A percentile compares a stretch with the other conserved stretches of the same genome.
Evolutionary conservation across 2,797 vertebrate species (phyloP).

Genomic region (Simalia tracyae): DNA sequence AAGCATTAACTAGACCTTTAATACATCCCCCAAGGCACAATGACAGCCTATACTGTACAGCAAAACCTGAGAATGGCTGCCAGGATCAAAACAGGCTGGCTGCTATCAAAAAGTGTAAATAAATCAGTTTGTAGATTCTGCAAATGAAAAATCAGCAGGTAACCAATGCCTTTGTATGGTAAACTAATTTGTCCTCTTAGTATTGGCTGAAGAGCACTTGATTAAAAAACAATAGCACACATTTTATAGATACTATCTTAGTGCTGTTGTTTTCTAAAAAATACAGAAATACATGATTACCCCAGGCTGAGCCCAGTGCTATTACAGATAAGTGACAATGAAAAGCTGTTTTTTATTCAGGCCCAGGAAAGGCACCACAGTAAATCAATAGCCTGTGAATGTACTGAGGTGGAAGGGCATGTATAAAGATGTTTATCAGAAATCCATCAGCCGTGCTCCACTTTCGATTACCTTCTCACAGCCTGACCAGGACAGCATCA

Average conservation of each 20-base stretch:
- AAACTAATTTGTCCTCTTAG: constrained; percentile 64
- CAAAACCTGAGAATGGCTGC: not conserved
- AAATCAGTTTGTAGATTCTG: not conserved
- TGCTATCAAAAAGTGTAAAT: constrained; percentile 43
- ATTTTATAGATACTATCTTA: constrained; percentile 51
- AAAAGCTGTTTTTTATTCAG: constrained; percentile 62
- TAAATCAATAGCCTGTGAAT: constrained; percentile 77
- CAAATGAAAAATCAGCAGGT: constrained; percentile 55
- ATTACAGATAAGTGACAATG: constrained; percentile 65
- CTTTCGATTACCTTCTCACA: constrained; percentile 63
- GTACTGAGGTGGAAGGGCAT: constrained; percentile 73
- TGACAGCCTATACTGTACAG: not conserved
- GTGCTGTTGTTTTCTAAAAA: not conserved
- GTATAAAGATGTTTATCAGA: constrained; percentile 83
- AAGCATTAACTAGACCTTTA: not conserved
- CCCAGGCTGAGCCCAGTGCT: constrained; percentile 31
- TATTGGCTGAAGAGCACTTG: constrained; percentile 55
- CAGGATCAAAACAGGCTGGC: constrained; percentile 31
- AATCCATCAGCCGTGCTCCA: constrained; percentile 72
- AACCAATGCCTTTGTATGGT: constrained; percentile 25
- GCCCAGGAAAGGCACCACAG: constrained; percentile 59
- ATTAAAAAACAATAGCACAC: constrained; percentile 62
- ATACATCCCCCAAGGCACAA: not conserved
- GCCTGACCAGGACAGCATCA: constrained; percentile 54
- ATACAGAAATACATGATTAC: constrained; percentile 37